Percentiles rank a stretch among this genome's conserved stretches.
These are phyloP conservation scores for Burhinus oedicnemus DNA, from an alignment of 2,113 vertebrate genomes.

Conservation along the genomic window DNA sequence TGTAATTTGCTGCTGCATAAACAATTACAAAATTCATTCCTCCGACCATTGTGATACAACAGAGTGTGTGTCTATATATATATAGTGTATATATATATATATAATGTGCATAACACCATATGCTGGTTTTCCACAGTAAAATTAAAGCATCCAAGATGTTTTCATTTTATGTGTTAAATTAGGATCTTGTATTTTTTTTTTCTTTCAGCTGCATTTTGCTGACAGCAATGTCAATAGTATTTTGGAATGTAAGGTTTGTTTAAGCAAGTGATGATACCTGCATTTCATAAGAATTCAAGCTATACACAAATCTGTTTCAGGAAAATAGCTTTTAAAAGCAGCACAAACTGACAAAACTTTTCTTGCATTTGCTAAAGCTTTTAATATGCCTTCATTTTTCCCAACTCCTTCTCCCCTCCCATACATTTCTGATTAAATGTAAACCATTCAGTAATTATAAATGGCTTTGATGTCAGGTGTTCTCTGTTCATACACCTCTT, in stretches of 20 bases:
- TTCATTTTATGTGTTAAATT: neutral
- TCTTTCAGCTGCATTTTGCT: neutral
- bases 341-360: neutral
- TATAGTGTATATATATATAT: neutral
- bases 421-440: neutral
- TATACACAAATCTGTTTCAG: neutral
- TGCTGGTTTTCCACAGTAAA: neutral
- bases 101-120: neutral
- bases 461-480: neutral
- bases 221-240: neutral
- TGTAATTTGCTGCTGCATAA: neutral
- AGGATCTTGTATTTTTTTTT: accelerated
- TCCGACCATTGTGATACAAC: neutral
- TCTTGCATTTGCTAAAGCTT: neutral
- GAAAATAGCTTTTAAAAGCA: neutral
- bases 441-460: neutral
- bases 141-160: neutral
- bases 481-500: neutral
- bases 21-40: neutral
- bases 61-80: neutral
- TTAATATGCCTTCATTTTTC: neutral
- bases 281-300: neutral
- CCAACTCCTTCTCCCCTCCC: neutral
- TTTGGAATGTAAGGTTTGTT: neutral
- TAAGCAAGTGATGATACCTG: neutral